Percentiles rank a stretch among this genome's conserved stretches.
Evolutionary conservation across 2,797 vertebrate genomes (phyloP).

Genomic region (Masticophis lateralis): DNA sequence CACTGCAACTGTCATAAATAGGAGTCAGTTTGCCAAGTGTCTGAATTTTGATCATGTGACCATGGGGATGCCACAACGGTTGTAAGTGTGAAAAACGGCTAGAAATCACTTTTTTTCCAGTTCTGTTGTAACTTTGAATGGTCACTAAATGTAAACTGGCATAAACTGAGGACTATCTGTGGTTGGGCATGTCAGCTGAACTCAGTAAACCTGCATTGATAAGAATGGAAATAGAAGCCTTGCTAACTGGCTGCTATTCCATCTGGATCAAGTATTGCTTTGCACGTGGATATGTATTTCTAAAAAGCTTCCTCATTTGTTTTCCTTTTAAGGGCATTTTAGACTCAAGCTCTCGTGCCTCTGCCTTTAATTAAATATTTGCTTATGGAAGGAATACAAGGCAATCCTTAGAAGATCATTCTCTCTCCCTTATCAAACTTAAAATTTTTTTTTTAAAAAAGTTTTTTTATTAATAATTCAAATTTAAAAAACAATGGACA

Average conservation of each 20-base stretch:
- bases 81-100: too few species aligned
- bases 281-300: not conserved
- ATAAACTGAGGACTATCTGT: not conserved
- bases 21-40: too few species aligned
- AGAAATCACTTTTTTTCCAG: too few species aligned
- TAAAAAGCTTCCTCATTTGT: slow-evolving; percentile 7
- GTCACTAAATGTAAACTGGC: too few species aligned
- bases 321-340: not conserved
- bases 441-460: not conserved
- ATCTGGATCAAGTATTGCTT: too few species aligned
- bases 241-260: not conserved
- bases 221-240: not conserved
- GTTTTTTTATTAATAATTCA: too few species aligned
- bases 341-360: not conserved
- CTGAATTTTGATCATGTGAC: too few species aligned
- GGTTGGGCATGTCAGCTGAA: not conserved
- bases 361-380: not conserved
- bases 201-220: not conserved
- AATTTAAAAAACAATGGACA: too few species aligned
- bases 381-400: not conserved
- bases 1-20: too few species aligned
- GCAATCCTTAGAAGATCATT: not conserved
- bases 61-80: too few species aligned
- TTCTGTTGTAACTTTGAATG: too few species aligned
- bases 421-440: not conserved